phyloP scores from a whole-genome alignment of 1,140 invertebrate species.

The Coelopa frigida region DNA sequence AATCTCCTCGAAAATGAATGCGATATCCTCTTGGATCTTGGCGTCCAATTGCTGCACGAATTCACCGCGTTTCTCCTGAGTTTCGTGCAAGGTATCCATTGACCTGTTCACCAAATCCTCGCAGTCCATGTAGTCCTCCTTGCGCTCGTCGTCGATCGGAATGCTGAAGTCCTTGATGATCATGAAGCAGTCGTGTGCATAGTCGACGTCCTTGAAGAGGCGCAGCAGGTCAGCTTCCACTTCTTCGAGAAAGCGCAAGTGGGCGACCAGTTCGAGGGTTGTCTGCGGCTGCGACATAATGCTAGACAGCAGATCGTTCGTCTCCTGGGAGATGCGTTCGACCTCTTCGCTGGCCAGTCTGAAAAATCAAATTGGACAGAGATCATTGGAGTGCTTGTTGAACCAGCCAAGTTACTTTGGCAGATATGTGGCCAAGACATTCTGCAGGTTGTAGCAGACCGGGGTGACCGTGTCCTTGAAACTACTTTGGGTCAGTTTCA shows the following conservation, averaged over 20 bases:
- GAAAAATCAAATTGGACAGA: constrained; percentile 7
- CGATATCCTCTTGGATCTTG: constrained; percentile 49
- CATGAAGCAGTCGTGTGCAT: constrained; percentile 65
- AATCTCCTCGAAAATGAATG: constrained; percentile 48
- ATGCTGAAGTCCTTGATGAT: constrained; percentile 66
- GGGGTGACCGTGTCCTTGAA: constrained; percentile 64
- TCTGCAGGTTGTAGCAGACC: constrained; percentile 58
- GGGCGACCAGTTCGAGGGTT: constrained; percentile 60
- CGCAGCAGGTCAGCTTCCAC: constrained; percentile 54
- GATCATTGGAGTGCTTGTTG: too few species aligned
- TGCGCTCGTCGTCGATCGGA: constrained; percentile 53
- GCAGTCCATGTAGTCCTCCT: constrained; percentile 53
- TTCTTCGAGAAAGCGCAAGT: constrained; percentile 61
- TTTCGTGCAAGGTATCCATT: constrained; percentile 42
- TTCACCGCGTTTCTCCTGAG: constrained; percentile 46
- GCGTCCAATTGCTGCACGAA: constrained; percentile 50
- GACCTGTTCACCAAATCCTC: constrained; percentile 48
- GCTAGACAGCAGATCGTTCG: constrained; percentile 53
- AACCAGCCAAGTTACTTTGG: too few species aligned
- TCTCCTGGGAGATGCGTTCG: constrained; percentile 51
- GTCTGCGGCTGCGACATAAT: constrained; percentile 55
- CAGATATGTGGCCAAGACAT: constrained; percentile 52
- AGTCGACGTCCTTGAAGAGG: constrained; percentile 57
- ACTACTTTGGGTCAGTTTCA: constrained; percentile 59
- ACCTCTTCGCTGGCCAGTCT: constrained; percentile 57